Conservation (phyloP, 2,113 vertebrate genomes). For the Heloderma charlesbogerti region DNA sequence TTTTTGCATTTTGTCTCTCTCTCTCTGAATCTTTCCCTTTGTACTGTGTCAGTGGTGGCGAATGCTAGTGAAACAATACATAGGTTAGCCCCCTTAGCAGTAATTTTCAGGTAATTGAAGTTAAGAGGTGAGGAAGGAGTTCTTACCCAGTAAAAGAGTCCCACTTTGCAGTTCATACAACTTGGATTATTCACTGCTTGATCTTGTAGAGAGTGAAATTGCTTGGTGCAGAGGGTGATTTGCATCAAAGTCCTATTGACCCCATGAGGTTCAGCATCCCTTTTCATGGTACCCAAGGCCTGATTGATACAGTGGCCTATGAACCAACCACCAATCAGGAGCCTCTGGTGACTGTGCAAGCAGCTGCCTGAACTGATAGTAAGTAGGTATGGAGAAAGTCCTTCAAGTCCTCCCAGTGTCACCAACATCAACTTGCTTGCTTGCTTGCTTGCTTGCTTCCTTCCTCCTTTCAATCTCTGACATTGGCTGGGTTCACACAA, state of each 20-base stretch:
- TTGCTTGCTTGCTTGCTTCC: background rate
- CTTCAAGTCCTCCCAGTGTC: too few relatives aligned
- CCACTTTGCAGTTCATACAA: accelerated
- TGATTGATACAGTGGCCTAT: background rate
- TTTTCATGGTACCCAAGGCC: slow-evolving; percentile 15
- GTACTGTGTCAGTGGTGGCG: slow-evolving; percentile 16
- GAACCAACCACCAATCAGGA: background rate
- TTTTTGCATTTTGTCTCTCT: background rate
- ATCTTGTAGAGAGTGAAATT: background rate
- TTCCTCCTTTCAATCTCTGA: background rate
- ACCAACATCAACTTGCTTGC: background rate
- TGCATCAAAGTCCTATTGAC: slow-evolving; percentile 3
- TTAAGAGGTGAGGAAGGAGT: slow-evolving; percentile 18
- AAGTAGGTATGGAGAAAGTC: background rate
- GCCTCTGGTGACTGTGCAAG: background rate
- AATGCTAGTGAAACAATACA: slow-evolving; percentile 30
- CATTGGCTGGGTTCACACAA: too few relatives aligned
- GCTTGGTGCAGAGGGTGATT: background rate
- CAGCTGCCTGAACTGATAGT: background rate
- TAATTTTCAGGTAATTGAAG: slow-evolving; percentile 56
- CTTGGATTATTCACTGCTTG: background rate
- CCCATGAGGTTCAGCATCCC: background rate
- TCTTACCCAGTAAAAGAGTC: background rate
- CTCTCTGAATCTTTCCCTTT: background rate
- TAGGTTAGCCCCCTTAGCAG: background rate